Evolutionary conservation across 2,113 vertebrate genomes (phyloP), one percentile per base, ranked within the genome.

Genomic region (Zeus faber): DNA sequence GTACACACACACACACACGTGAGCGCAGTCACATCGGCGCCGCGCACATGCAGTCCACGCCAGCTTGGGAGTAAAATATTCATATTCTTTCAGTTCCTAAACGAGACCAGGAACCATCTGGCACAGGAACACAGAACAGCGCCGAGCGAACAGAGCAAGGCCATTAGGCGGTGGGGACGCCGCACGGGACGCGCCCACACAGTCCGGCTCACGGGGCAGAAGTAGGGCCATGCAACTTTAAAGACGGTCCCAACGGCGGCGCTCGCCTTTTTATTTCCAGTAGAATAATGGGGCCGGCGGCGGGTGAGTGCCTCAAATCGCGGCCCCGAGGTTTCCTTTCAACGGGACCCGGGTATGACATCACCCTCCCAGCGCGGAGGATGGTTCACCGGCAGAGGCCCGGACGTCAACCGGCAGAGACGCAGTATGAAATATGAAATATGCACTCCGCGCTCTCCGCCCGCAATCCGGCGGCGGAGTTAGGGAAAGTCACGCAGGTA

Each of bases 21-120:
- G 6, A 8, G 9, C 9, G 14, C 31, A 11, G 31, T 35, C 9
- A 10, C 9, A n/a, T n/a, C 31, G 14, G 9, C 14, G 9, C 3
- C 31, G 11, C 41, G 9, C 58, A 65, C 58, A 62, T 44, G 2
- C 37, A 51, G 20, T 56, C 49, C 43, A 29, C n/a, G n/a, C n/a
- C n/a, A n/a, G n/a, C 27, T 29, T 61, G 13, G 29, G 3, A 61
- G 66, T 85, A 62, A 84, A 81, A 84, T 78, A 84, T 83, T 84
- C 72, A 76, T 70, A 71, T 70, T 79, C 64, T 65, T 57, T 60
- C 54, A 62, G 56, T 67, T 45, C 70, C 79, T 65, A 76, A 60
- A 79, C 66, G 67, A 49, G 52, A 77, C 43, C 55, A 44, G 41
- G n/a, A 49, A 40, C 77, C 76, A 81, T 77, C 76, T 87, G 81